Evolutionary conservation across 2,113 vertebrate genomes (phyloP).

Genomic region (Thalassarche chlororhynchos): DNA sequence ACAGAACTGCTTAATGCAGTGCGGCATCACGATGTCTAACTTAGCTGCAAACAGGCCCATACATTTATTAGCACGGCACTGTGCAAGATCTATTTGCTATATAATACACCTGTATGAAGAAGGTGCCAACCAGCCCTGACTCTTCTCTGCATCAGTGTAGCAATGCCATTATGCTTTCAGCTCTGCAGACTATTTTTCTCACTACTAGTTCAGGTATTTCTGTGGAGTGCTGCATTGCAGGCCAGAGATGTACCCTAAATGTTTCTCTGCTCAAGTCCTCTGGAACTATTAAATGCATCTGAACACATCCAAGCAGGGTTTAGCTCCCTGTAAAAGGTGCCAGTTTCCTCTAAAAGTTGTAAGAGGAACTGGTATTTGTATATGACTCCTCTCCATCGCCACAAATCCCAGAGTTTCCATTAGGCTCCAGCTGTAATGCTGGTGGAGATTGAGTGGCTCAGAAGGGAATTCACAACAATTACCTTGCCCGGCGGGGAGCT

Average conservation of each 20-base stretch:
- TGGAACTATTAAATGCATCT: neutral
- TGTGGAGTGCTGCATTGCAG: neutral
- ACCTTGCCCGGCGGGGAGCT: neutral
- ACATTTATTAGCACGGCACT: neutral
- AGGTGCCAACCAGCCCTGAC: neutral
- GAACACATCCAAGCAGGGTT: neutral
- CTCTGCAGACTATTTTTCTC: neutral
- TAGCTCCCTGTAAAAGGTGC: neutral
- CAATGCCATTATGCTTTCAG: neutral
- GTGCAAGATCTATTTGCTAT: neutral
- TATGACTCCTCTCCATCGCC: neutral
- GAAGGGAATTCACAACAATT: neutral
- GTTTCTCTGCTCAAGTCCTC: neutral
- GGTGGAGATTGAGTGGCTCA: neutral
- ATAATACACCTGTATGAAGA: neutral
- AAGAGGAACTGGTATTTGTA: neutral
- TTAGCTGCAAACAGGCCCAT: neutral
- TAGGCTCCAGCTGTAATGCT: neutral
- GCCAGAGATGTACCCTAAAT: neutral
- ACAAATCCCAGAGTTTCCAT: neutral
- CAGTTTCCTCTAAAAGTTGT: neutral
- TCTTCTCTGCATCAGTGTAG: neutral
- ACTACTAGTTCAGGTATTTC: neutral
- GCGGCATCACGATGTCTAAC: accelerated
- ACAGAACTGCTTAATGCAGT: neutral